A percentile compares a stretch with the other conserved stretches of the same genome.
These are phyloP conservation scores for Hyperoplus immaculatus DNA, from an alignment of 2,797 vertebrate genomes.

Conservation along the genomic window DNA sequence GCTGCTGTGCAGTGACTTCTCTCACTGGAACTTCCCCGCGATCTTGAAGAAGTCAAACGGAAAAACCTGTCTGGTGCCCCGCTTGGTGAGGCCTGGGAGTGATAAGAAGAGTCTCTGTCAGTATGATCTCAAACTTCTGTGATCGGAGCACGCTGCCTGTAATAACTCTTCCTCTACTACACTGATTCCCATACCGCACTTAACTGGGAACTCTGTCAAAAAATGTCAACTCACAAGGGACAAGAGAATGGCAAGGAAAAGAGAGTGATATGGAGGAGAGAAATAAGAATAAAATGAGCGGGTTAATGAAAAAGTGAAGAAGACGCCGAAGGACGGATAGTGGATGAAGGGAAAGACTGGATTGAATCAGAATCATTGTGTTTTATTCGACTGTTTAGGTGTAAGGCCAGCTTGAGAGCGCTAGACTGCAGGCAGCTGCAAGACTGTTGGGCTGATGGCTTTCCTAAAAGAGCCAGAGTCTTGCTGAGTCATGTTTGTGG, in stretches of 20 bases:
- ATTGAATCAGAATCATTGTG: conserved; percentile 60
- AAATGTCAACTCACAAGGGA: conserved; percentile 76
- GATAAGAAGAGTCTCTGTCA: conserved; percentile 68
- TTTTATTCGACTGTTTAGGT: conserved; percentile 73
- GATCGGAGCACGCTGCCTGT: conserved; percentile 73
- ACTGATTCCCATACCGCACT: conserved; percentile 69
- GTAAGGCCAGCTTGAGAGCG: conserved; percentile 61
- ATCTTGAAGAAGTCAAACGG: conserved; percentile 43
- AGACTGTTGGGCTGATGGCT: conserved; percentile 68
- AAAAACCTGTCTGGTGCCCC: conserved; percentile 43
- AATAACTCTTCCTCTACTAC: conserved; percentile 75
- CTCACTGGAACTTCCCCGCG: conserved; percentile 68
- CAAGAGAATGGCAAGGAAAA: conserved; percentile 40
- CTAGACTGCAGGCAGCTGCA: conserved; percentile 33
- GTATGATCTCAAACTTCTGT: conserved; percentile 75
- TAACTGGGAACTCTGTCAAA: conserved; percentile 83
- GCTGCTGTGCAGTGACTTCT: conserved; percentile 23
- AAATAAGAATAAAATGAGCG: conserved; percentile 46
- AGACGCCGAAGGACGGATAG: conserved; percentile 33
- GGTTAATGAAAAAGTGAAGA: conserved; percentile 49
- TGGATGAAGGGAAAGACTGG: conserved; percentile 49
- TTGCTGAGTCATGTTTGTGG: conserved; percentile 70
- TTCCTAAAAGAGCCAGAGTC: conserved; percentile 33
- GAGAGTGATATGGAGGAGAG: conserved; percentile 35
- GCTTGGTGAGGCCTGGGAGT: conserved; percentile 52